phyloP scores from a whole-genome alignment of 2,113 vertebrate species.

The Ellobius talpinus region DNA sequence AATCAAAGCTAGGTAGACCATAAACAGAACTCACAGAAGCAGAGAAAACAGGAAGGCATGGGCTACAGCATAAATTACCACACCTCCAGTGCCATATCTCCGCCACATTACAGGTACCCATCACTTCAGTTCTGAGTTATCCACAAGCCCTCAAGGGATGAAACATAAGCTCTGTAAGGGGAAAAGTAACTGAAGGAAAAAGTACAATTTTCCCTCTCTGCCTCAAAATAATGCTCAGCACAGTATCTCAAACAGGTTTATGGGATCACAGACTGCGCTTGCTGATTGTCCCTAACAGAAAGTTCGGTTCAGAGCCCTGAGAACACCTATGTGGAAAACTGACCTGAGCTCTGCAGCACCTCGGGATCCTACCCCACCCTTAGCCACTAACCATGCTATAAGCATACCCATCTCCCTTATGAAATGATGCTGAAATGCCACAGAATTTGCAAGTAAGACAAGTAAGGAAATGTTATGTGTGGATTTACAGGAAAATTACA shows the following conservation, averaged over 20 bases:
- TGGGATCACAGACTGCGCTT: background rate
- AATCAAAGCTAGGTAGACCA: background rate
- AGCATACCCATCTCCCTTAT: slow-evolving; percentile 19
- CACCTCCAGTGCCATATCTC: background rate
- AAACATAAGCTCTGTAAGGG: slow-evolving; percentile 19
- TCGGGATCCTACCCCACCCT: slow-evolving; percentile 1
- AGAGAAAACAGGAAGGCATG: background rate
- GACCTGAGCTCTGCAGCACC: background rate
- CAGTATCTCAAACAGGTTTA: slow-evolving; percentile 74
- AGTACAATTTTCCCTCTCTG: background rate
- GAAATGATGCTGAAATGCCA: slow-evolving; percentile 60
- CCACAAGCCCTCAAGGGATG: background rate
- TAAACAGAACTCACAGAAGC: slow-evolving; percentile 37
- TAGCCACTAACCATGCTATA: slow-evolving; percentile 8
- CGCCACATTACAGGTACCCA: background rate
- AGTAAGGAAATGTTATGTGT: slow-evolving; percentile 67
- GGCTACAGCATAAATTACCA: background rate
- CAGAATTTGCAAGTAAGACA: slow-evolving; percentile 65
- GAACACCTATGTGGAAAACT: background rate
- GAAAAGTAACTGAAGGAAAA: background rate
- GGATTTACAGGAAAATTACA: slow-evolving; percentile 71
- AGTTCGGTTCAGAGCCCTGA: background rate
- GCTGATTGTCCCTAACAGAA: background rate
- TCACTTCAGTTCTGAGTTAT: background rate
- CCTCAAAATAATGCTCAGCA: slow-evolving; percentile 32